Evolutionary conservation across 2,888 invertebrate species (phyloP).

Genomic region (Drosophila maculinotata): DNA sequence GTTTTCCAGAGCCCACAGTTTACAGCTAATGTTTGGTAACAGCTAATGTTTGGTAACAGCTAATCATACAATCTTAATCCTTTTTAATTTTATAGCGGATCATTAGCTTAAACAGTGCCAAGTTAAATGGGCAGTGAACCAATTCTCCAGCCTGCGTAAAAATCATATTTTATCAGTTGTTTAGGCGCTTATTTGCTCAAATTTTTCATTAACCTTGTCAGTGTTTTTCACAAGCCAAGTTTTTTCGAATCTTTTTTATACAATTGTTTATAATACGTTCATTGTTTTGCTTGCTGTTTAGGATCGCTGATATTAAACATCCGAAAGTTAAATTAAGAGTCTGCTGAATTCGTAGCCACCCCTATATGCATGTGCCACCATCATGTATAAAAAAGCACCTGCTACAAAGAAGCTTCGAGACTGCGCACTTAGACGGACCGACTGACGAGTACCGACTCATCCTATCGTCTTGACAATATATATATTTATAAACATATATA

Average conservation of each 20-base stretch:
- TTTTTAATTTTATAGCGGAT: constrained; percentile 24
- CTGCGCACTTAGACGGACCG: too few species aligned
- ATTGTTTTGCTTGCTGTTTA: constrained; percentile 9
- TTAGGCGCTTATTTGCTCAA: constrained; percentile 37
- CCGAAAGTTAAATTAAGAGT: neutral
- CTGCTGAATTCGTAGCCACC: neutral
- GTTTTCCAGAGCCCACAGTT: too few species aligned
- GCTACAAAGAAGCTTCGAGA: too few species aligned
- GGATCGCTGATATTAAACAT: neutral
- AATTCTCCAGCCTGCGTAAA: constrained; percentile 8
- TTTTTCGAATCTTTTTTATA: constrained; percentile 1
- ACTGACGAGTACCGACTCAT: too few species aligned
- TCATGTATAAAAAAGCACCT: too few species aligned
- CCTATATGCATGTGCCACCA: too few species aligned
- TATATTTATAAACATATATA: neutral
- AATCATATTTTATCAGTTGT: constrained; percentile 46
- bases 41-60: constrained; percentile 31
- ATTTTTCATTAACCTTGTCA: constrained; percentile 44
- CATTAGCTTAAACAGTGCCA: constrained; percentile 9
- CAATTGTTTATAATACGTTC: constrained; percentile 3
- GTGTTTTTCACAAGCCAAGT: constrained; percentile 17
- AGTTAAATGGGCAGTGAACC: constrained; percentile 10
- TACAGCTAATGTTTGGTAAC: constrained; percentile 24
- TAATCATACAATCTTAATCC: constrained; percentile 1
- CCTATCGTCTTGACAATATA: neutral